Base-by-base conservation (phyloP, 2,797 vertebrate genomes). In the Todus mexicanus region DNA sequence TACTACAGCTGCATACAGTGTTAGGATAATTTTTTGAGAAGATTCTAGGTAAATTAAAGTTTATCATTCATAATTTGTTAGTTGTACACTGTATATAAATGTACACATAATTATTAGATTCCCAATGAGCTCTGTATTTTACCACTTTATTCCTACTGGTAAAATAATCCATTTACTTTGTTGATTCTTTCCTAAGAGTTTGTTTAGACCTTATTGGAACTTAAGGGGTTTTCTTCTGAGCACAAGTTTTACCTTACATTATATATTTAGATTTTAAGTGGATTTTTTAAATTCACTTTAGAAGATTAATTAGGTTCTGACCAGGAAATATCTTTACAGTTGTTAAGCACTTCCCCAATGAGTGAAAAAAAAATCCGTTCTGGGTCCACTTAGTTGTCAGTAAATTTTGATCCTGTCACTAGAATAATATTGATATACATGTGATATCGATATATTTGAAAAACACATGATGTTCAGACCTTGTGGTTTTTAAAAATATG, bases 381-480 rank as follows among this genome's bases (percentile, higher is more conserved):
- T 54, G 60, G 4, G 59, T 89, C 76, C 38, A 69, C 92, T 96
- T 94, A 91, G 54, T 57, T 94, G 65, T 95, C 91, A 94, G 51
- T 78, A 86, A 75, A 85, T 84, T 91, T 78, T 84, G 82, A 89
- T 86, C 47, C 22, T 95, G 72, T 85, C 78, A 75, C 31, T 65
- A 72, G 80, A 71, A 92, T 88, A 92, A 88, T 69, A 93, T 74
- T 81, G 22, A 85, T 79, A 89, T 27, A 57, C 12, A 57, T 60
- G 23, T 82, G 45, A 79, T 64, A 64, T 79, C 19, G 17, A 90
- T 91, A 45, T 76, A 81, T 70, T 87, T 85, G 37, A 82, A 77
- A 88, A 73, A 4, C 23, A 31, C 56, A 40, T 37, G 47, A 88
- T 87, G 78, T 93, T 92, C 71, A 74, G 84, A 57, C 25, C 78